These are phyloP conservation scores for Rhopilema esculentum DNA, from an alignment of 30 jellyfish, hydroid and myxozoan species.

Conservation along the genomic window DNA sequence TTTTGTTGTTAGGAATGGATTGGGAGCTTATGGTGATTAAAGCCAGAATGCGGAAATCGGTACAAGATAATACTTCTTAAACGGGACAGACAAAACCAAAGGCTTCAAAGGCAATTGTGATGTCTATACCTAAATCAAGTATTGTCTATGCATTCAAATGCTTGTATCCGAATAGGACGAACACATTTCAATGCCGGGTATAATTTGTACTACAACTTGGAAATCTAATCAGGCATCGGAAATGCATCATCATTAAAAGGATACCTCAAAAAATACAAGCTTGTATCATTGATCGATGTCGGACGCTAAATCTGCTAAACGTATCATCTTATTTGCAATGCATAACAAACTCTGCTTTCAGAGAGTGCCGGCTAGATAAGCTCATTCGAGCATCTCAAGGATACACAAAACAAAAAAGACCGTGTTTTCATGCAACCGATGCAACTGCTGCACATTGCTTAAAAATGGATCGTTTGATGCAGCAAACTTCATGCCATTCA, in stretches of 20 bases:
- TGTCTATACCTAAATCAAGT: background rate
- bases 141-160: background rate
- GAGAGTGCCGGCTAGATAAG: background rate
- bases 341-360: background rate
- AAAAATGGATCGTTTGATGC: background rate
- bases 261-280: background rate
- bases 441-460: background rate
- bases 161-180: background rate
- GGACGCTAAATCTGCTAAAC: constrained; percentile 8
- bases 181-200: background rate
- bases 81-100: background rate
- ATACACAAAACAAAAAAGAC: background rate
- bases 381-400: background rate
- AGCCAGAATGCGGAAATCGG: background rate
- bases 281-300: background rate
- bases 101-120: background rate
- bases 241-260: constrained; percentile 16
- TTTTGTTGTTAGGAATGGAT: no score
- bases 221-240: constrained; percentile 21
- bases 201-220: background rate
- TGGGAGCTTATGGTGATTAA: no score
- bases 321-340: background rate
- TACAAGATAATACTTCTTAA: background rate
- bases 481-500: background rate
- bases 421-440: background rate